Base-by-base conservation (phyloP, 2,888 invertebrate genomes). In the Apotomis capreana region DNA sequence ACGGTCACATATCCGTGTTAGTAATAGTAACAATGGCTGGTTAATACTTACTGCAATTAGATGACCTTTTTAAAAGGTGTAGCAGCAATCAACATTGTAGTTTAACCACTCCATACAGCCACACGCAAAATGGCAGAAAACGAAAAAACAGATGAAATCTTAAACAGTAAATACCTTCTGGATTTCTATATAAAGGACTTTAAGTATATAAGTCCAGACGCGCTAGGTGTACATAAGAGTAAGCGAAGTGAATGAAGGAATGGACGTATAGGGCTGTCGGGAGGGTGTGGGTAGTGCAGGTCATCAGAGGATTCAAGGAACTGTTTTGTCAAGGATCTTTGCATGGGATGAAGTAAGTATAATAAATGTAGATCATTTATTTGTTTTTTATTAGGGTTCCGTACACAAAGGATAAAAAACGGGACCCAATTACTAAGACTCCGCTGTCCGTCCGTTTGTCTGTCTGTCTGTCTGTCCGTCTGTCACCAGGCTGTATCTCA, bases 331-430 rank as follows among this genome's bases (percentile, higher is more conserved):
- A 88, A 62, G 93, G 93, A 49, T 89, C 91, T 62, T 78, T 93
- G 51, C 93, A 93, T 80, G 93, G 93, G 71, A 90, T 93, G 13
- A 93, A 93, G 93, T 93, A 74, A 89, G 92, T 89, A 40, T 0
- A n/a, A 15, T n/a, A 6, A 37, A 40, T 69, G 15, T 57, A 6
- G 44, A 6, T 40, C 6, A 40, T 40, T 40, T 40, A 40, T 40
- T 40, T 40, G 6, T 40, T 40, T 40, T 5, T 26, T 26, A 26
- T 26, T 26, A 26, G 26, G 26, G 26, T 26, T 26, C 26, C 26
- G 26, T 26, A 26, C 26, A 1, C 26, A 26, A 26, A 26, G 26
- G 26, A 2, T 26, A 26, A 26, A 2, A 26, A 26, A 26, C 26
- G 26, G 2, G 26, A 26, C 26, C 26, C 26, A 2, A 26, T 26